Base-by-base conservation (phyloP, 2,888 invertebrate species). In the Parnassius smintheus region DNA sequence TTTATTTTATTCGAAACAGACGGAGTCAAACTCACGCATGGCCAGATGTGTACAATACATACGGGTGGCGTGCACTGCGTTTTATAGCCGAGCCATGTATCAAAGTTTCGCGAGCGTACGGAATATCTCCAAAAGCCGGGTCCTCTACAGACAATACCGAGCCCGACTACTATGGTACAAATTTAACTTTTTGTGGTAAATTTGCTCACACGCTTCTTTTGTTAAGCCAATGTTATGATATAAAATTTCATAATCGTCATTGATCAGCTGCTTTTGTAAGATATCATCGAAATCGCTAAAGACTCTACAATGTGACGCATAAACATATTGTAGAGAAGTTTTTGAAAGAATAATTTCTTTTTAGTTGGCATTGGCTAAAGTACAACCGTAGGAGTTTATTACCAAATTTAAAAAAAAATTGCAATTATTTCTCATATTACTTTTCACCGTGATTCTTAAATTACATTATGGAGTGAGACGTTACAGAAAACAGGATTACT, bases 61-160 rank as follows among this genome's bases (percentile, higher is more conserved):
- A 75, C 73, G 73, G 72, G 74, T 65, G 64, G 69, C 65, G 71
- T 74, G 71, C 76, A 75, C 85, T 88, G 88, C 87, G 82, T 88
- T 88, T 89, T 88, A 88, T 86, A 77, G 85, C 85, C 78, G 59
- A 66, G 78, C 82, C 81, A 84, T 89, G 88, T 86, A 87, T 88
- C 87, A 88, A 87, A 88, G 81, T 88, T 88, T 79, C 74, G 74
- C 77, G 75, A 77, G 70, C 76, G 81, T 73, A 70, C 75, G 73
- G 80, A 80, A 83, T 81, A 80, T 77, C 77, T 80, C 74, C 75
- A 75, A 73, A 75, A 78, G 74, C 70, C 72, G 68, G 66, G 56
- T 56, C 70, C 75, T 69, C 66, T 66, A 69, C 68, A 68, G 72
- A 76, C 77, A 75, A 74, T 73, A 70, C 73, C 51, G 46, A 58